phyloP scores from a whole-genome alignment of 2,113 vertebrate genomes.

The Cariama cristata region DNA sequence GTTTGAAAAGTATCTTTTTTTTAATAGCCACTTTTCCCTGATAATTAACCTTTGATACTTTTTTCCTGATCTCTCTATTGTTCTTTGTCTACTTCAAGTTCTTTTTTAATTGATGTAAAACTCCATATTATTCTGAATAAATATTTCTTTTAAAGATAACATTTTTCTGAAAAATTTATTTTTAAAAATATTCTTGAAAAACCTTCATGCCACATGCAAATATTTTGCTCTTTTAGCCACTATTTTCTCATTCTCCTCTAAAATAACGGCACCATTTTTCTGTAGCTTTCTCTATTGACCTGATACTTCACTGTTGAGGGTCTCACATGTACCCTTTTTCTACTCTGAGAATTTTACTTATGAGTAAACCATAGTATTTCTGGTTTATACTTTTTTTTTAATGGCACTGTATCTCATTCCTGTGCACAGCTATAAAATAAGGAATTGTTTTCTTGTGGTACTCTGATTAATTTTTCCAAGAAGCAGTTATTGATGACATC shows the following conservation, averaged over 20 bases:
- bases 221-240: neutral
- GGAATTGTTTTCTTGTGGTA: neutral
- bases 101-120: neutral
- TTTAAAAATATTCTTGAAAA: neutral
- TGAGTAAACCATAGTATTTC: neutral
- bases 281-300: neutral
- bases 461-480: neutral
- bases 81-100: neutral
- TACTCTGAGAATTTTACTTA: neutral
- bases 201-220: accelerated
- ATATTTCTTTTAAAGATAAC: neutral
- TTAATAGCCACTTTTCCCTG: neutral
- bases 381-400: neutral
- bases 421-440: neutral
- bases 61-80: neutral
- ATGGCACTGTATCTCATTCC: neutral
- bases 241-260: neutral
- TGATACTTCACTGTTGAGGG: neutral
- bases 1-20: neutral
- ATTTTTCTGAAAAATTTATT: neutral
- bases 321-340: neutral
- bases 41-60: neutral
- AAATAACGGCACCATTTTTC: neutral
- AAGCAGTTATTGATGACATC: neutral
- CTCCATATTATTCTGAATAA: neutral